phyloP scores from a whole-genome alignment of 92 coral and sea anemone species.

The Siderastrea radians region DNA sequence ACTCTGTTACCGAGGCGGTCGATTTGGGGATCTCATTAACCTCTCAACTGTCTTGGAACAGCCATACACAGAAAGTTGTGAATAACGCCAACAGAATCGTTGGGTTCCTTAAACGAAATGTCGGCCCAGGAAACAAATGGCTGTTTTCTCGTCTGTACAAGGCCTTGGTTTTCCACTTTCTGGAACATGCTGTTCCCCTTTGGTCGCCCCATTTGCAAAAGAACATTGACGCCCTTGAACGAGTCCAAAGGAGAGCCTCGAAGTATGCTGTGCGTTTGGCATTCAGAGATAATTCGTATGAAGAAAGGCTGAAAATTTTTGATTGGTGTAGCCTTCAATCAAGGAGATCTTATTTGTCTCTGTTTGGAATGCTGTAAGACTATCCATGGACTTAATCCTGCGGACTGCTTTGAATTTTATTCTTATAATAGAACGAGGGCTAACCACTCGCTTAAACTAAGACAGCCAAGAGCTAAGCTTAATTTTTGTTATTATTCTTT shows the following conservation, averaged over 20 bases:
- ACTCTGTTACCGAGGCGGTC: neutral
- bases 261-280: neutral
- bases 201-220: neutral
- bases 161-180: neutral
- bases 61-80: slow-evolving; percentile 1
- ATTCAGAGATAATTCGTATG: neutral
- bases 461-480: neutral
- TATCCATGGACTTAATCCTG: neutral
- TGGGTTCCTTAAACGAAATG: neutral
- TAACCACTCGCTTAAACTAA: neutral
- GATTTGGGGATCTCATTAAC: slow-evolving; percentile 16
- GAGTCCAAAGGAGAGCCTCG: slow-evolving; percentile 20
- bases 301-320: neutral
- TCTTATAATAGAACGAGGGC: slow-evolving; percentile 2
- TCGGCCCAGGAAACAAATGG: neutral
- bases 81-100: neutral
- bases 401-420: neutral
- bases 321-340: neutral
- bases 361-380: neutral
- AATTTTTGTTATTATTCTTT: neutral
- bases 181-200: slow-evolving; percentile 2
- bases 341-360: neutral
- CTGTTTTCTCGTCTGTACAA: slow-evolving; percentile 8
- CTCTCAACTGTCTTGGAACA: neutral
- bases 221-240: slow-evolving; percentile 18